Base-by-base conservation (phyloP, 2,888 invertebrate genomes). In the Cryptophagus acutangulus region DNA sequence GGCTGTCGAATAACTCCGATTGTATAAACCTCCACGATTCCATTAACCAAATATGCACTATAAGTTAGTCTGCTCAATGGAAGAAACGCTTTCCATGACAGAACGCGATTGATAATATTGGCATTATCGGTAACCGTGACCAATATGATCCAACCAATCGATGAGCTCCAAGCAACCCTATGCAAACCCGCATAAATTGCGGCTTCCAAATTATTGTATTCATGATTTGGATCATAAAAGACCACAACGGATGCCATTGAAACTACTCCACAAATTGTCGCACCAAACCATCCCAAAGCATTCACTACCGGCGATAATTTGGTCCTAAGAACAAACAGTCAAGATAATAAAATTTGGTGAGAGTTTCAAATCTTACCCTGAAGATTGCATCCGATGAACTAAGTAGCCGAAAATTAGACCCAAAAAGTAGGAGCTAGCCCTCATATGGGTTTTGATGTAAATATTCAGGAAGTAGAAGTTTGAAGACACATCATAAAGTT, bases 361-460 rank as follows among this genome's bases (percentile, higher is more conserved):
- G 9, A 20, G 9, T 20, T 5, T 4, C 3, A 26, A 26, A 12
- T 68, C 71, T 73, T 70, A 81, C 81, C 76, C 75, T 55, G 75
- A 72, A 16, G 72, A 70, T 63, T 84, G 81, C 42, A 84, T 72
- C 46, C 74, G 69, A 63, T 84, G 79, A 3, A 82, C 69, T 12
- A 82, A 58, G 52, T 79, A 83, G 17, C 83, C 84, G 9, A 77
- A 77, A 9, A 81, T 51, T 33, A 85, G 61, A 3, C 84, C 85
- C 57, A 82, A 73, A 43, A 79, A 76, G 57, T 84, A 84, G 0
- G 80, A 76, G n/a, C 75, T 76, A 51, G 82, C 79, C 57, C 83
- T 76, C 81, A 84, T 82, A 50, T 84, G 84, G 0, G 84, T 84
- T 62, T 82, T 84, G n/a, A 83, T 78, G 51, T 84, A 84, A 0